A percentile compares a stretch with the other conserved stretches of the same genome.
phyloP scores from a whole-genome alignment of 2,113 vertebrate genomes.

The Zootoca vivipara region DNA sequence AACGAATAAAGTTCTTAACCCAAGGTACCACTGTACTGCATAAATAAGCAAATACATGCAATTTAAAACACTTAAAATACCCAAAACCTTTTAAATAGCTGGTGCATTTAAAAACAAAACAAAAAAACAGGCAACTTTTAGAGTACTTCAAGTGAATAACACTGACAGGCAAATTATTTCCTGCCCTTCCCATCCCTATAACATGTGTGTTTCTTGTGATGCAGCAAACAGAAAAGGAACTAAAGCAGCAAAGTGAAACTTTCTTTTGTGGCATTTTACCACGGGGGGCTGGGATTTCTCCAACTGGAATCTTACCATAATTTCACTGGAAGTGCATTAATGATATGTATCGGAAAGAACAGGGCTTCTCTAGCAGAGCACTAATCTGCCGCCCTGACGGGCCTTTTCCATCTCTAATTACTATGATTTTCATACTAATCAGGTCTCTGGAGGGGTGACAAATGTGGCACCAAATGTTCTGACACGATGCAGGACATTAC shows the following conservation, averaged over 20 bases:
- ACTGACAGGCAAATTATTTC: neutral
- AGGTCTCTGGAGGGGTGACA: neutral
- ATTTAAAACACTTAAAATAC: too few species aligned
- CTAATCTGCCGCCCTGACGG: constrained; percentile 4
- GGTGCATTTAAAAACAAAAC: too few species aligned
- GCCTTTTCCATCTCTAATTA: constrained; percentile 19
- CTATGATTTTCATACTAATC: constrained; percentile 28
- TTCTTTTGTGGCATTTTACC: neutral
- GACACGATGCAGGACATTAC: neutral
- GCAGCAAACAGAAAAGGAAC: neutral
- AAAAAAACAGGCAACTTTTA: neutral
- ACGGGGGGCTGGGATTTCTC: neutral
- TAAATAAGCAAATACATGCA: too few species aligned
- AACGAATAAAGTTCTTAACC: too few species aligned
- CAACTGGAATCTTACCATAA: constrained; percentile 6
- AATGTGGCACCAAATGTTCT: neutral
- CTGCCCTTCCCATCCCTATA: neutral
- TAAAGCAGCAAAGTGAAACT: neutral
- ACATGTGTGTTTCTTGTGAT: neutral
- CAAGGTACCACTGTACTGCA: too few species aligned
- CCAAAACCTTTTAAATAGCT: too few species aligned
- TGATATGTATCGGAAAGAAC: neutral
- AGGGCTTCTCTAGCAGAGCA: constrained; percentile 1
- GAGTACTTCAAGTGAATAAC: neutral
- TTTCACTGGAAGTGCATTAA: constrained; percentile 8